A percentile compares a stretch with the other conserved stretches of the same genome.
Conservation (phyloP, 2,113 vertebrate genomes). For the Carettochelys insculpta region DNA sequence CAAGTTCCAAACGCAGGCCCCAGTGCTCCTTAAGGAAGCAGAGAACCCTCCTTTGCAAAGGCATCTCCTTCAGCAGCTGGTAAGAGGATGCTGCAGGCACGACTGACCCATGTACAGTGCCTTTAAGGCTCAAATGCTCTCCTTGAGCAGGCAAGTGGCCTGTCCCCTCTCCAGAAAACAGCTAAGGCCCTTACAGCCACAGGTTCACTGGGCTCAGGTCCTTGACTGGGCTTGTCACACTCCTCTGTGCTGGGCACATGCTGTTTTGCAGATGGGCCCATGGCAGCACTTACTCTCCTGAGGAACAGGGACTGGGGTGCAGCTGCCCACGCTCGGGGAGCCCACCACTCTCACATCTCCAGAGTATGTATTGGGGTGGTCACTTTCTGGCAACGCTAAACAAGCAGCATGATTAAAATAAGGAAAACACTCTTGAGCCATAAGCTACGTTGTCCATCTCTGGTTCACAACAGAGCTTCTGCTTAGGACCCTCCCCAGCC, state of each 20-base stretch:
- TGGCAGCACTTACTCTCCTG: conserved; percentile 30
- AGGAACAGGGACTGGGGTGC: conserved; percentile 42
- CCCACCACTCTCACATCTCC: not conserved
- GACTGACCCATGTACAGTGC: not conserved
- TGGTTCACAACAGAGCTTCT: not conserved
- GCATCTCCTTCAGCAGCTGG: not conserved
- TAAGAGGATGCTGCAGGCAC: not conserved
- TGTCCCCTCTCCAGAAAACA: not conserved
- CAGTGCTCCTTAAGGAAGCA: not conserved
- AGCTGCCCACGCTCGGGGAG: not conserved
- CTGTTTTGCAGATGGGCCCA: not conserved
- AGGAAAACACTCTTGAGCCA: not conserved
- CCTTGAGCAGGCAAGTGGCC: accelerated
- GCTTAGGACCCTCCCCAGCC: not conserved
- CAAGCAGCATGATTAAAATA: not conserved
- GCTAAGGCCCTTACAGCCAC: not conserved
- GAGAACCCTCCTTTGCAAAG: not conserved
- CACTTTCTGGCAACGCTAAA: not conserved
- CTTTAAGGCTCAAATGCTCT: not conserved
- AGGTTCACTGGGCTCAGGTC: not conserved
- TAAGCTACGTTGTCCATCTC: not conserved
- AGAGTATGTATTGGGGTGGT: too few species aligned
- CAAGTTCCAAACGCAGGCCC: not conserved
- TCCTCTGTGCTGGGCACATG: not conserved
- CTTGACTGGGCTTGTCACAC: conserved; percentile 15